Evolutionary conservation across 2,888 invertebrate genomes (phyloP), one percentile per base, ranked within the genome.

Genomic region (Plebejus anna): DNA sequence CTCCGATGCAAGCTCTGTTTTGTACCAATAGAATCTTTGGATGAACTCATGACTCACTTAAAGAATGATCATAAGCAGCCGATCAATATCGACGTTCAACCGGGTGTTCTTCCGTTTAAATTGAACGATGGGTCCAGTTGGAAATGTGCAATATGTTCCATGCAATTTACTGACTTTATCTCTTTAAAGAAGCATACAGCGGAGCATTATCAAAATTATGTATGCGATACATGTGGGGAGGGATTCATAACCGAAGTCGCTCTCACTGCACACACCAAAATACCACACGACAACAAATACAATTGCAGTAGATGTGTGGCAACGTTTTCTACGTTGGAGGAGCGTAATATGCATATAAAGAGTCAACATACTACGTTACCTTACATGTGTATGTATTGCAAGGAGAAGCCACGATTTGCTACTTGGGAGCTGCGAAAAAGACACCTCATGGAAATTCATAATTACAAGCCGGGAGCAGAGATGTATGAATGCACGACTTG

Each of bases 401-500:
- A 92, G 77, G 92, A 92, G 13, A 92, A 91, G 71, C 93, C 93
- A 0, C 82, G 93, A 11, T 94, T 94, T 76, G 90, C 91, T 0
- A 92, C 92, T 0, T 93, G 93, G 92, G 92, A 93, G 78, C 80
- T 91, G 0, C 81, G 92, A 5, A 91, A 90, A 78, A 84, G 92
- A 0, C 94, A 94, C 78, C 82, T 94, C 0, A 90, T 92, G 89
- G 94, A 94, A 81, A 88, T 90, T 13, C 94, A 94, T 77, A 92
- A 92, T 75, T 90, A 90, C 76, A 90, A 89, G 75, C 90, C 93
- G 0, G 92, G 93, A 0, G 90, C 93, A 0, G 92, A 91, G 77
- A 89, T 89, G 87, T 93, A 93, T 73, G 93, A 92, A 76, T 94
- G 94, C 57, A 92, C 91, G 0, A 91, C 92, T 13, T 94, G 94